Percentiles rank a stretch among this genome's conserved stretches.
phyloP scores from a whole-genome alignment of 2,888 invertebrate species.

The Acanthoscelides obtectus region DNA sequence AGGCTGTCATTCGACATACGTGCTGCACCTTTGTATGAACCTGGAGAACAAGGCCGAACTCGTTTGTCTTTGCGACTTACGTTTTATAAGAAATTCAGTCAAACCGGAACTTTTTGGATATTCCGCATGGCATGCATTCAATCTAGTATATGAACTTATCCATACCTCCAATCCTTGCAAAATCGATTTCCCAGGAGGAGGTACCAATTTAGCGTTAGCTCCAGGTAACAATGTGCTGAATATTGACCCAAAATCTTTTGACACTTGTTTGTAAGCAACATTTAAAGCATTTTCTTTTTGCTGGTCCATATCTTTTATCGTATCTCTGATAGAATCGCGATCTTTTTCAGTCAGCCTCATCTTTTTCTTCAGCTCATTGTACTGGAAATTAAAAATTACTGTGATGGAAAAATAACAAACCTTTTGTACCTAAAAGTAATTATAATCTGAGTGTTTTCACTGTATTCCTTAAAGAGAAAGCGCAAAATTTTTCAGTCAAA shows the following conservation, averaged over 20 bases:
- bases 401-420: too few species aligned
- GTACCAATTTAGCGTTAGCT: conserved; percentile 78
- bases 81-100: too few species aligned
- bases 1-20: too few species aligned
- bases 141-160: background rate
- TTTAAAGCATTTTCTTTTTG: conserved; percentile 82
- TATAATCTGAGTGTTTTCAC: too few species aligned
- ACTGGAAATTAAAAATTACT: conserved; percentile 45
- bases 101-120: too few species aligned
- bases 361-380: conserved; percentile 59
- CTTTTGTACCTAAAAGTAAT: too few species aligned
- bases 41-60: too few species aligned
- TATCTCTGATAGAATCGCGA: conserved; percentile 65
- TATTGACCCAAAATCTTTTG: conserved; percentile 91
- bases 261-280: conserved; percentile 82
- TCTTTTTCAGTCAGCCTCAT: conserved; percentile 68
- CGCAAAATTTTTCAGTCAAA: too few species aligned
- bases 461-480: too few species aligned
- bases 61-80: too few species aligned
- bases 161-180: conserved; percentile 82
- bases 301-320: conserved; percentile 84
- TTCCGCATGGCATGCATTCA: too few species aligned
- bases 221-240: conserved; percentile 89
- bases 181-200: conserved; percentile 67
- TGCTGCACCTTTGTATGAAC: too few species aligned